These are phyloP conservation scores for Enoplosus armatus DNA, from an alignment of 2,797 vertebrate species.

Conservation along the genomic window DNA sequence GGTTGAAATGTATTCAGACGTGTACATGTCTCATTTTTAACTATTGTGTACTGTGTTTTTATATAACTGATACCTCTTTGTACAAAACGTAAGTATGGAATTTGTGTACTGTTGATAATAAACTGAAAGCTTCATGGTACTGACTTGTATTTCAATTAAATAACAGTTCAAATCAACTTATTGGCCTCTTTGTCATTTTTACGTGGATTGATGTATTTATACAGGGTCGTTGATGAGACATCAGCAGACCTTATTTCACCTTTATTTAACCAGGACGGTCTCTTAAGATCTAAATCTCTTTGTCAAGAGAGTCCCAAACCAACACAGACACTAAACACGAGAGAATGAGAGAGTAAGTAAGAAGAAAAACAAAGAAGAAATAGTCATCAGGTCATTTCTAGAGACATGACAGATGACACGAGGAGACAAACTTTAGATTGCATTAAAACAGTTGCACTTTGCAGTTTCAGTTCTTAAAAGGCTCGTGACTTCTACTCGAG, in stretches of 20 bases:
- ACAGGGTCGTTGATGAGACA: background rate
- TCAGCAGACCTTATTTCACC: background rate
- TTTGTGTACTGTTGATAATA: conserved; percentile 72
- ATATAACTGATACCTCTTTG: conserved; percentile 85
- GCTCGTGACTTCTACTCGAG: too few relatives aligned
- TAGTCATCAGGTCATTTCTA: too few relatives aligned
- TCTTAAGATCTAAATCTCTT: background rate
- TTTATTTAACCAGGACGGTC: background rate
- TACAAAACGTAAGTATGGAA: conserved; percentile 75
- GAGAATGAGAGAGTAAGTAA: background rate
- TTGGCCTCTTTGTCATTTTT: background rate
- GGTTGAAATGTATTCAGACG: conserved; percentile 78
- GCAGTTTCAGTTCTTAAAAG: background rate
- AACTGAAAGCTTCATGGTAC: conserved; percentile 63
- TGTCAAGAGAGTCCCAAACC: background rate
- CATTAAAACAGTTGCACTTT: background rate
- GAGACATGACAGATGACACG: background rate
- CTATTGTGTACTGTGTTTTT: conserved; percentile 79
- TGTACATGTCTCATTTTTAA: conserved; percentile 71
- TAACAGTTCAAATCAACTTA: conserved; percentile 41
- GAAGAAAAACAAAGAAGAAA: background rate
- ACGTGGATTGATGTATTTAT: background rate
- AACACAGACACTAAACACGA: background rate
- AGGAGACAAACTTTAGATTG: too few relatives aligned
- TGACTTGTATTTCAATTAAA: conserved; percentile 74